Evolutionary conservation across 2,113 vertebrate species (phyloP).

Genomic region (Psettodes erumei): DNA sequence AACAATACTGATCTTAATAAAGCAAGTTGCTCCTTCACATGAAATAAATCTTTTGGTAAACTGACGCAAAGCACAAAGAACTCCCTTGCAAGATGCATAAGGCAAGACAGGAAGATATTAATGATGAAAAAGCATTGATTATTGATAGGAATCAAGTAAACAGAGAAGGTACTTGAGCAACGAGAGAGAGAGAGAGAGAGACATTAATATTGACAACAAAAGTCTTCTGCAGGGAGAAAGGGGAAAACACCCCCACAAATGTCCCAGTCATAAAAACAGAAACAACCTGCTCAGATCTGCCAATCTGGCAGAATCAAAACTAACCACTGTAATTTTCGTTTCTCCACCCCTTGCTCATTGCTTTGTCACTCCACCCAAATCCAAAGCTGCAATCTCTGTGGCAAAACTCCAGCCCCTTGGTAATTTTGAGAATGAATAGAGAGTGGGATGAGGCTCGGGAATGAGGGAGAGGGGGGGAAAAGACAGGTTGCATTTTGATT

Average conservation of each 20-base stretch:
- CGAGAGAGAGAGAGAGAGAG: not conserved
- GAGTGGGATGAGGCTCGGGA: slow-evolving; percentile 32
- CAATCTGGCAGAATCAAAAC: slow-evolving; percentile 42
- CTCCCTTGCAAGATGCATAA: slow-evolving; percentile 4
- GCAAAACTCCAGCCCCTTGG: slow-evolving; percentile 49
- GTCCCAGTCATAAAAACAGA: slow-evolving; percentile 19
- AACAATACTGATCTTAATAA: slow-evolving; percentile 59
- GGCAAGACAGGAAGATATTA: slow-evolving; percentile 2
- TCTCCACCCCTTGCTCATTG: slow-evolving; percentile 31
- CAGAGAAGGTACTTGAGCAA: slow-evolving; percentile 3
- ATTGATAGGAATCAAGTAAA: not conserved
- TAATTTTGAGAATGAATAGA: slow-evolving; percentile 63
- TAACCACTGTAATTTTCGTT: slow-evolving; percentile 31
- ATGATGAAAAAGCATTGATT: slow-evolving; percentile 17
- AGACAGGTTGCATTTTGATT: slow-evolving; percentile 51
- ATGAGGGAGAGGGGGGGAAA: slow-evolving; percentile 23
- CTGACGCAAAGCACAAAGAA: slow-evolving; percentile 22
- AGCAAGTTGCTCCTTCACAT: slow-evolving; percentile 41
- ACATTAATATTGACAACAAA: slow-evolving; percentile 10
- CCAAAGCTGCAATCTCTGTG: slow-evolving; percentile 39
- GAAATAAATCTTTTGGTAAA: slow-evolving; percentile 47
- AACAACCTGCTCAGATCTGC: slow-evolving; percentile 26
- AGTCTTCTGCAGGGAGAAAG: slow-evolving; percentile 9
- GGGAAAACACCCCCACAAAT: slow-evolving; percentile 1
- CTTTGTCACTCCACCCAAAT: slow-evolving; percentile 45